These are phyloP conservation scores for Catharus minimus DNA, from an alignment of 2,113 vertebrate genomes.

Conservation along the genomic window DNA sequence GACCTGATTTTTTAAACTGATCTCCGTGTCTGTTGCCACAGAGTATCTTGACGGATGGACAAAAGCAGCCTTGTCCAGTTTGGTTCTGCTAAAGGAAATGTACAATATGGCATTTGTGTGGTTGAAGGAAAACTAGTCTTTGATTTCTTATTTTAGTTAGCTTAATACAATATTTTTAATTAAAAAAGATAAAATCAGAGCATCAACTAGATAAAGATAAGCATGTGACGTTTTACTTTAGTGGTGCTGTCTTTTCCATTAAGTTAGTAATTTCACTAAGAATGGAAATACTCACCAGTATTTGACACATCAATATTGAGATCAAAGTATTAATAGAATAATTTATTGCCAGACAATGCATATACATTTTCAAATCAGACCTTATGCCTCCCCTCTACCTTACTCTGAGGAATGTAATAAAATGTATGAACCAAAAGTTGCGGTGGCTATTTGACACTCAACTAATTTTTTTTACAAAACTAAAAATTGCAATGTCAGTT, in stretches of 20 bases:
- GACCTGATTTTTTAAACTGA: slow-evolving; percentile 15
- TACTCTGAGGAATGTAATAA: background rate
- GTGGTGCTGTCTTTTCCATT: background rate
- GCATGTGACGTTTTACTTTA: background rate
- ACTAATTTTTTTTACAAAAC: background rate
- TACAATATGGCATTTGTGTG: slow-evolving; percentile 8
- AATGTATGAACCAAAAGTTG: background rate
- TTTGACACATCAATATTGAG: background rate
- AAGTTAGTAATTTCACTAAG: background rate
- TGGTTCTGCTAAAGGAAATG: background rate
- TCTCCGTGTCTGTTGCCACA: background rate
- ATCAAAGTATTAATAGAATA: background rate
- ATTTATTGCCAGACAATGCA: background rate
- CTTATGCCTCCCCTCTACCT: background rate
- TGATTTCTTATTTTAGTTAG: slow-evolving; percentile 8
- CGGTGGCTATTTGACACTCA: background rate
- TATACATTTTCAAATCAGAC: background rate
- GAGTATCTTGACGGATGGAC: slow-evolving; percentile 3
- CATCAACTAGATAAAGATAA: background rate
- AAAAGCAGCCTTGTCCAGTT: slow-evolving; percentile 42
- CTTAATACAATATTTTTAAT: background rate
- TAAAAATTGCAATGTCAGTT: background rate
- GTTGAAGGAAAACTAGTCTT: background rate
- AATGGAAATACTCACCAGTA: background rate
- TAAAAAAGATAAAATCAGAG: background rate